Conservation (phyloP, 2,888 invertebrate genomes). For the Psylliodes chrysocephalus region DNA sequence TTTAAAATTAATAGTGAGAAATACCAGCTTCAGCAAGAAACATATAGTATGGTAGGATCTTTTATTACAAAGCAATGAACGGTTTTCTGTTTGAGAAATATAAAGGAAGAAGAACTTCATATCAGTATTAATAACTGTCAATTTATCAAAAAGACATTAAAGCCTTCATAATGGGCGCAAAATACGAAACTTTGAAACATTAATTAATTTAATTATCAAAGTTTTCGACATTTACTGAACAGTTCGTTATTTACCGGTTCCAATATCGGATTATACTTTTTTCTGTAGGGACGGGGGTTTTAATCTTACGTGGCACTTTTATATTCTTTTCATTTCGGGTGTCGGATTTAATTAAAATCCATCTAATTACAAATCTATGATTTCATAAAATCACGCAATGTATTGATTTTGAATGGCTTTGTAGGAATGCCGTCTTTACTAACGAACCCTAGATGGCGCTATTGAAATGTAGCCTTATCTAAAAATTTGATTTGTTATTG, state of each 20-base stretch:
- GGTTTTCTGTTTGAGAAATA: constrained; percentile 21
- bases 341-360: constrained; percentile 31
- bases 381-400: no score
- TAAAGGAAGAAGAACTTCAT: constrained; percentile 45
- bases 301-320: constrained; percentile 35
- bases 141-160: constrained; percentile 61
- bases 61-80: constrained; percentile 21
- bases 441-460: no score
- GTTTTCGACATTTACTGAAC: constrained; percentile 63
- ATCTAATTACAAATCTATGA: no score
- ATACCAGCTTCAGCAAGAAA: no score
- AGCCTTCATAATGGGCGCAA: constrained; percentile 55
- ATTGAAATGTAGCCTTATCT: no score
- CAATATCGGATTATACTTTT: constrained; percentile 59
- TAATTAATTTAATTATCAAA: constrained; percentile 66
- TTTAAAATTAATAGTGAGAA: constrained; percentile 14
- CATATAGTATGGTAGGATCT: not conserved
- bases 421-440: no score
- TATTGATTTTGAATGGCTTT: no score
- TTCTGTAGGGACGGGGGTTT: constrained; percentile 43
- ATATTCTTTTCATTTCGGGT: constrained; percentile 37
- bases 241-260: constrained; percentile 62
- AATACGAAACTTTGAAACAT: constrained; percentile 61
- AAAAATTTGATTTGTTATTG: no score
- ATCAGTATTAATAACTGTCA: constrained; percentile 61